phyloP scores from a whole-genome alignment of 2,797 vertebrate genomes.

The Gymnopithys bicolor region DNA sequence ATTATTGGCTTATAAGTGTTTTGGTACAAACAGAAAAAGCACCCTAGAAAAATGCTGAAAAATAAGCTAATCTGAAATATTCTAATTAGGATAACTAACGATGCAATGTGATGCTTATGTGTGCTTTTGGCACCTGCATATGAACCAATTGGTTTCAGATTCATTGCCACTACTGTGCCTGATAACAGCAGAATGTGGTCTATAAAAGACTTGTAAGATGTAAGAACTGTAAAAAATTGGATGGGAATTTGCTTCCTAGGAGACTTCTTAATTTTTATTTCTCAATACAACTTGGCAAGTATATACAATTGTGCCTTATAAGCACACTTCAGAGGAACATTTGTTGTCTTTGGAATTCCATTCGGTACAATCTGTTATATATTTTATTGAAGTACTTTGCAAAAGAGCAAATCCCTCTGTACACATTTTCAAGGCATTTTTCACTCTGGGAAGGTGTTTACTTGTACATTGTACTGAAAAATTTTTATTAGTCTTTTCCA shows the following conservation, averaged over 20 bases:
- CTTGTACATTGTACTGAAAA: background rate
- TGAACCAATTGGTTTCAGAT: background rate
- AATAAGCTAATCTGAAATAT: background rate
- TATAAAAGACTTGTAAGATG: background rate
- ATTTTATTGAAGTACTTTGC: background rate
- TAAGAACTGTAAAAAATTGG: background rate
- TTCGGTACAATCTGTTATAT: slow-evolving; percentile 32
- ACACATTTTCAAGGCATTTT: slow-evolving; percentile 3
- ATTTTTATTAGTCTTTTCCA: background rate
- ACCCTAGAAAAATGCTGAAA: background rate
- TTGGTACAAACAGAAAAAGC: background rate
- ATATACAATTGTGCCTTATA: background rate
- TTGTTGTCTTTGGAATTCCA: slow-evolving; percentile 28
- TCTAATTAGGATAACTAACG: background rate
- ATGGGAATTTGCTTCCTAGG: background rate
- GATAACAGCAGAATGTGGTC: background rate
- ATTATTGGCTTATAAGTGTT: background rate
- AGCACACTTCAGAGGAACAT: slow-evolving; percentile 30
- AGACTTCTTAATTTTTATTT: background rate
- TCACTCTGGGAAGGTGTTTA: background rate
- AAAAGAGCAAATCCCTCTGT: background rate
- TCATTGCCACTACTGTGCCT: background rate
- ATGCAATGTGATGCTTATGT: background rate
- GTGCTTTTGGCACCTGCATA: background rate
- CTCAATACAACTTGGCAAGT: background rate